phyloP scores from a whole-genome alignment of 92 coral and sea anemone genomes.

The Micromussa lordhowensis region DNA sequence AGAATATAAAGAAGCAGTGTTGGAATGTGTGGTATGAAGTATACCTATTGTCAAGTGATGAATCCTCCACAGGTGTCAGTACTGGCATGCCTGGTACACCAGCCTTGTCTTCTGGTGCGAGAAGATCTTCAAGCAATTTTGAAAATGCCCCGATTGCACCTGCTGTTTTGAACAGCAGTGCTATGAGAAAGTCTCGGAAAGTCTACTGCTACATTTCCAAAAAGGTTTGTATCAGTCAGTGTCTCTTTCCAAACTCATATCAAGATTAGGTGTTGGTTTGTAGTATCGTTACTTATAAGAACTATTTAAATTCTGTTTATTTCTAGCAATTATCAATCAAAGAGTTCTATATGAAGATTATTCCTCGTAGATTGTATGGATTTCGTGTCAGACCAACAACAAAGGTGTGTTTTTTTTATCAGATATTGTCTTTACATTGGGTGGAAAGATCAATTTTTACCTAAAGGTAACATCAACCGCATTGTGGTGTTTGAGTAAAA shows the following conservation, averaged over 20 bases:
- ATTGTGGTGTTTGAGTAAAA: neutral
- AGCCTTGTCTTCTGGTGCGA: neutral
- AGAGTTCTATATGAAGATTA: constrained; percentile 85
- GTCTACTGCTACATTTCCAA: constrained; percentile 90
- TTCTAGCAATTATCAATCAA: constrained; percentile 82
- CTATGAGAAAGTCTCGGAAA: constrained; percentile 65
- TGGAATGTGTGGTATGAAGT: constrained; percentile 96
- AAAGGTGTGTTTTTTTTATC: constrained; percentile 74
- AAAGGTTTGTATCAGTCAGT: constrained; percentile 51
- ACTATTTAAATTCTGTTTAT: neutral
- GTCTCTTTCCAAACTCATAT: neutral
- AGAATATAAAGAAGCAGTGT: constrained; percentile 74
- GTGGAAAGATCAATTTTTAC: neutral
- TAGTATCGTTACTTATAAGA: too few relatives aligned
- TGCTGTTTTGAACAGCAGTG: constrained; percentile 17
- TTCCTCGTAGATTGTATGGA: constrained; percentile 86
- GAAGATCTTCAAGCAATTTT: neutral
- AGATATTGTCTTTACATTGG: neutral
- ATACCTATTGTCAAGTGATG: constrained; percentile 44
- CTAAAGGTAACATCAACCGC: neutral
- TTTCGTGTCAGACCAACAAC: constrained; percentile 92
- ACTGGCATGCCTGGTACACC: neutral
- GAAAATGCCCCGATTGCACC: constrained; percentile 8
- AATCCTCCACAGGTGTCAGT: neutral
- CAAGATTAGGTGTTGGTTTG: neutral